Evolutionary conservation across 2,888 invertebrate genomes (phyloP), one percentile per base, ranked within the genome.

Genomic region (Aradus depressus): DNA sequence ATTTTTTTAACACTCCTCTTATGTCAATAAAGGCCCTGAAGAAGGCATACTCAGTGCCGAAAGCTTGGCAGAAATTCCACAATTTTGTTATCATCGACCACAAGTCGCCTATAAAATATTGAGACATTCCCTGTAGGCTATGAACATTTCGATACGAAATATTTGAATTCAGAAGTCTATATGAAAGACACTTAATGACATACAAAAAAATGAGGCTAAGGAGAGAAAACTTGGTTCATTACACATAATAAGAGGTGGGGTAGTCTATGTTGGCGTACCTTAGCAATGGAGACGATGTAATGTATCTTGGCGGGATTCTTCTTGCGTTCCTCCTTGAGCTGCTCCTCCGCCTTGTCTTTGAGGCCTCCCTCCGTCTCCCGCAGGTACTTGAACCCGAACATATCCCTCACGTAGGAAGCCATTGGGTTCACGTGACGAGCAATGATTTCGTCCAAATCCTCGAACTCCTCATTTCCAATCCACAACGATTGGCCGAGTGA

Each of bases 401-500:
- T 73, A 65, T 99, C 98, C 2, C 93, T 76, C 0, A 90, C 92
- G 64, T 84, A 84, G 0, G 85, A 79, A 0, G 96, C 95, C 95
- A 98, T 95, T 0, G 97, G 98, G 54, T 89, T 92, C 4, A 99
- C 84, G 69, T 92, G 80, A 10, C 97, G 79, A 0, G 97, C 96
- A 50, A 99, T 89, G 54, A 99, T 98, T 80, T 99, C 98, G 68
- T 99, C 98, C 26, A 99, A 72, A 70, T 99, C 98, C 71, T 99
- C 98, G 68, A 92, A 98, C 64, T 95, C 93, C 63, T 95, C 89
- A 54, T 77, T 81, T 28, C 81, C 83, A 61, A 97, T 97, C 80
- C 83, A 84, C 10, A 97, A 73, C 4, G 79, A 78, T 62, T 80
- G 79, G 45, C 97, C 97, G 59, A 98, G 72, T 50, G 93, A 92